Evolutionary conservation across 2,888 invertebrate genomes (phyloP).

Genomic region (Microplitis manilae): DNA sequence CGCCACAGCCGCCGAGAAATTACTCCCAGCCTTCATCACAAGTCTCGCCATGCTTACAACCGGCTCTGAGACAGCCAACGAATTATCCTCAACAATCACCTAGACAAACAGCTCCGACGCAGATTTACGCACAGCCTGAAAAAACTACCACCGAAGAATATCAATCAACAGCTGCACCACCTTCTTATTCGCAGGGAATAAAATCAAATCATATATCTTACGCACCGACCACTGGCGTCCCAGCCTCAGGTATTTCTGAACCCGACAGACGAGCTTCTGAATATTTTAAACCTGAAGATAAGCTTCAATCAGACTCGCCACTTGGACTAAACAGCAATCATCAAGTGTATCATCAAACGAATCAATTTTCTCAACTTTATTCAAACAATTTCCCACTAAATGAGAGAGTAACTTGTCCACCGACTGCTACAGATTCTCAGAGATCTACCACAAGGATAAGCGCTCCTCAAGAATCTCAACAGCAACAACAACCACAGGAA

Average conservation of each 20-base stretch:
- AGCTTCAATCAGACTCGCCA: constrained; percentile 52
- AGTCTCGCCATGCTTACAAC: constrained; percentile 47
- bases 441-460: constrained; percentile 54
- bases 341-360: constrained; percentile 60
- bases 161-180: constrained; percentile 46
- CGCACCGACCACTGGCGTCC: constrained; percentile 49
- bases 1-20: constrained; percentile 47
- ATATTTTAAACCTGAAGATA: constrained; percentile 58
- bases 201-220: constrained; percentile 57
- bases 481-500: constrained; percentile 56
- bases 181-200: constrained; percentile 56
- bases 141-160: constrained; percentile 45
- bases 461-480: constrained; percentile 53
- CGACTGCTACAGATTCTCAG: constrained; percentile 53
- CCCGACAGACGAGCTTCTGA: constrained; percentile 57
- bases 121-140: constrained; percentile 39
- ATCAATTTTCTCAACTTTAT: constrained; percentile 62
- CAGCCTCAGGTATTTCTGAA: constrained; percentile 51
- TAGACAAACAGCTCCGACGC: constrained; percentile 53
- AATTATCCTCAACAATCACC: constrained; percentile 57
- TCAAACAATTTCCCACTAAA: constrained; percentile 59
- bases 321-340: constrained; percentile 58
- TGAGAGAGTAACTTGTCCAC: constrained; percentile 42
- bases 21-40: constrained; percentile 53
- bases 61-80: constrained; percentile 48